Percentiles rank a stretch among this genome's conserved stretches.
These are phyloP conservation scores for Cyprinus carpio DNA, from an alignment of 2,113 vertebrate genomes.

Conservation along the genomic window DNA sequence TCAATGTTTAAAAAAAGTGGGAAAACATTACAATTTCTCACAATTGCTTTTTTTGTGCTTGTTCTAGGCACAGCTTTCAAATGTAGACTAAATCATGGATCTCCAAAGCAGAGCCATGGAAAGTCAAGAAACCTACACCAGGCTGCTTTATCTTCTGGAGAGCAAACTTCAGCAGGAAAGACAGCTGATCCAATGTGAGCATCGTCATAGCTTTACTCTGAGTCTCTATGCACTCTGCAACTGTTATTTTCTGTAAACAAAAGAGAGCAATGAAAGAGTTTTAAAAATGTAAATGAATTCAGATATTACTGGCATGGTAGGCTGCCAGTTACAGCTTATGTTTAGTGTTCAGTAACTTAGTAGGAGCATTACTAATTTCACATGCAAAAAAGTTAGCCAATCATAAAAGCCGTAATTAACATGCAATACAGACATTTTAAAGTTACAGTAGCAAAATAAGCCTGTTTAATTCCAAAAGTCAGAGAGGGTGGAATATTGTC, in stretches of 20 bases:
- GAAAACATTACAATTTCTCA: neutral
- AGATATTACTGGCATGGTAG: neutral
- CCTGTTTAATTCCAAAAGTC: neutral
- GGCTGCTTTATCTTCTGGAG: constrained; percentile 99
- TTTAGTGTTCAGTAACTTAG: neutral
- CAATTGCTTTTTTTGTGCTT: neutral
- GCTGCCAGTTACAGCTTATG: neutral
- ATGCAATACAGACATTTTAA: neutral
- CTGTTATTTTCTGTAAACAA: constrained; percentile 93
- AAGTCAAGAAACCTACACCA: constrained; percentile 83
- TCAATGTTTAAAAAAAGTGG: neutral
- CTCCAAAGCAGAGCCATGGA: neutral
- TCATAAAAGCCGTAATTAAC: too few relatives aligned
- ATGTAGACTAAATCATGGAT: neutral
- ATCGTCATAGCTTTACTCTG: constrained; percentile 99
- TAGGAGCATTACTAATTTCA: neutral
- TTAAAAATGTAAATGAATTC: neutral
- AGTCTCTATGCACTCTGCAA: constrained; percentile 98
- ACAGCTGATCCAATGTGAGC: constrained; percentile 95
- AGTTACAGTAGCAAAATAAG: neutral
- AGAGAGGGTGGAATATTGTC: neutral
- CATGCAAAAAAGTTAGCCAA: too few relatives aligned
- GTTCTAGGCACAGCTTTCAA: neutral
- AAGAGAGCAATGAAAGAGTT: constrained; percentile 18
- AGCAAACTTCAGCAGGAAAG: constrained; percentile 98